A percentile compares a stretch with the other conserved stretches of the same genome.
phyloP scores from a whole-genome alignment of 2,888 invertebrate species.

The Caenorhabditis japonica region DNA sequence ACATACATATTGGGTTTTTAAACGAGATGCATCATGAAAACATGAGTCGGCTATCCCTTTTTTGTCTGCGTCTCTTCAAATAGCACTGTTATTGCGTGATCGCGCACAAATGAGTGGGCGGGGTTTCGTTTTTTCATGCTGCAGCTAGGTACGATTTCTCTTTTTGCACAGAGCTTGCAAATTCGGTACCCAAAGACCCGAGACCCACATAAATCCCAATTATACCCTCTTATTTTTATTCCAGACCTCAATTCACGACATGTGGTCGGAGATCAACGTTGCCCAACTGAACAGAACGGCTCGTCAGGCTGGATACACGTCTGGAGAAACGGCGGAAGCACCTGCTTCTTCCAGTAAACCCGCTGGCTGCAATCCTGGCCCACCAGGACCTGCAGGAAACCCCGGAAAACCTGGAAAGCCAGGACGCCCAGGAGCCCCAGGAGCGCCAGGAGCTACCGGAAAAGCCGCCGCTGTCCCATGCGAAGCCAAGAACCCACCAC shows the following conservation, averaged over 20 bases:
- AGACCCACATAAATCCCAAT: too few species aligned
- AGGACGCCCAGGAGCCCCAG: constrained; percentile 59
- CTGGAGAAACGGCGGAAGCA: constrained; percentile 28
- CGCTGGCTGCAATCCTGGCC: constrained; percentile 52
- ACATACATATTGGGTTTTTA: too few species aligned
- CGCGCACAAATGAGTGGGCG: too few species aligned
- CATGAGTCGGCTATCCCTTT: too few species aligned
- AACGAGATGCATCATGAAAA: too few species aligned
- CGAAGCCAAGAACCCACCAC: constrained; percentile 46
- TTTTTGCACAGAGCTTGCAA: too few species aligned
- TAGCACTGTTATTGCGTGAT: too few species aligned
- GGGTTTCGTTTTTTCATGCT: too few species aligned
- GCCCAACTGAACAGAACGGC: constrained; percentile 37
- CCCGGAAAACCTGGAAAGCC: constrained; percentile 54
- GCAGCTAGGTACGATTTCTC: too few species aligned
- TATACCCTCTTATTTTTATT: constrained; percentile 8
- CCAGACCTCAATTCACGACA: constrained; percentile 43
- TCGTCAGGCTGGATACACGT: constrained; percentile 38
- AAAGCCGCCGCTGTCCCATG: constrained; percentile 45
- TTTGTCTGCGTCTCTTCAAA: too few species aligned
- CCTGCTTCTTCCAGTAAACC: constrained; percentile 9
- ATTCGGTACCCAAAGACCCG: too few species aligned
- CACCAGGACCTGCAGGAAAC: constrained; percentile 44
- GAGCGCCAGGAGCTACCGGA: constrained; percentile 63
- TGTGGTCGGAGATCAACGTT: constrained; percentile 50